These are phyloP conservation scores for Clitarchus hookeri DNA, from an alignment of 2,888 invertebrate species.

Conservation along the genomic window DNA sequence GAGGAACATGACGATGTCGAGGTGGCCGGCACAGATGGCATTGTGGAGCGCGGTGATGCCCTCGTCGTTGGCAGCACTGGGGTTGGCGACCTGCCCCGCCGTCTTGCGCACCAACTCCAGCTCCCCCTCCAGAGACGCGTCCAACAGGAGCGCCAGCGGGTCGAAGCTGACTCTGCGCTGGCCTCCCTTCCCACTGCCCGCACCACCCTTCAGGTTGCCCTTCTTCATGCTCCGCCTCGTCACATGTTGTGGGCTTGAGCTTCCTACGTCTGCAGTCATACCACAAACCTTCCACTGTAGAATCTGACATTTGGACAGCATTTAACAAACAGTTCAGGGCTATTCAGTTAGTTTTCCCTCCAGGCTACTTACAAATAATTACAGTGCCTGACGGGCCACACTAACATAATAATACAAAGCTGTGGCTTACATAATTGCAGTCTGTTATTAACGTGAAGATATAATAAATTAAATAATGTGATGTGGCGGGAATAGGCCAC, in stretches of 20 bases:
- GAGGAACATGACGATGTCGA: slow-evolving; percentile 96
- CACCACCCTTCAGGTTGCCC: slow-evolving; percentile 71
- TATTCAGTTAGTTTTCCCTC: too few relatives aligned
- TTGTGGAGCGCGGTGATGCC: slow-evolving; percentile 99
- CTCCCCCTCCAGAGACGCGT: slow-evolving; percentile 98
- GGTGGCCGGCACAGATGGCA: slow-evolving; percentile 98
- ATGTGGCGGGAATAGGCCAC: too few relatives aligned
- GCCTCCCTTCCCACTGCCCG: slow-evolving; percentile 44
- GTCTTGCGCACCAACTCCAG: slow-evolving; percentile 95
- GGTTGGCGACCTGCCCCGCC: slow-evolving; percentile 91
- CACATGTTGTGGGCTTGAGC: slow-evolving; percentile 47
- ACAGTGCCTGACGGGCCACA: too few relatives aligned
- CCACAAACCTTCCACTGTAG: background rate
- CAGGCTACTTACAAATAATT: too few relatives aligned
- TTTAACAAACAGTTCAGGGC: too few relatives aligned
- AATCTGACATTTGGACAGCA: too few relatives aligned
- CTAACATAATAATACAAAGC: too few relatives aligned
- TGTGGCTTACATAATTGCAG: too few relatives aligned
- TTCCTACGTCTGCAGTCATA: slow-evolving; percentile 32
- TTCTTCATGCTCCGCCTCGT: slow-evolving; percentile 53
- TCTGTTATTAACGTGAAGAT: too few relatives aligned
- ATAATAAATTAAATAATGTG: too few relatives aligned
- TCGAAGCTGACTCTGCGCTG: slow-evolving; percentile 91
- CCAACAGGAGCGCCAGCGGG: slow-evolving; percentile 92
- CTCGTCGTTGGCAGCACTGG: slow-evolving; percentile 97